Base-by-base conservation (phyloP, 2,113 vertebrate genomes). In the Lepus timidus region DNA sequence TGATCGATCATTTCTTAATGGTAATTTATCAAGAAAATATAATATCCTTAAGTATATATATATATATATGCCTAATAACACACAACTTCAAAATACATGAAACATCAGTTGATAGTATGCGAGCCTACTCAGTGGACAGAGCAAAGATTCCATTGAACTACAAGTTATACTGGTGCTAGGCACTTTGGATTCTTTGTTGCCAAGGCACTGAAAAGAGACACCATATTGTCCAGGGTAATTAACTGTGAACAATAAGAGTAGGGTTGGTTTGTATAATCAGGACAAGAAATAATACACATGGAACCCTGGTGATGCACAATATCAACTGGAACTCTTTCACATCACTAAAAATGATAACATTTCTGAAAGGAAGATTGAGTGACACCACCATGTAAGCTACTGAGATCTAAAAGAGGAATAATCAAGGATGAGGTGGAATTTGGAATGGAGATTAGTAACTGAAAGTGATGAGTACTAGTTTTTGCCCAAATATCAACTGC, bases 81-180 rank as follows among this genome's bases (percentile, higher is more conserved):
- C 9, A 91, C 61, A 88, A 79, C 7, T 75, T 81, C 27, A 76
- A 95, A 93, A 76, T 76, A 52, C 9, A 62, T 62, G 14, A 93
- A 75, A 25, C 51, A 75, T 49, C 20, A 29, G 0, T 2, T 25
- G 29, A 79, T 25, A 85, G 9, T 78, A 44, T 4, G 36, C 65
- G 13, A 14, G 36, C 25, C 49, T 55, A 58, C 2, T n/a, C 31
- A n/a, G 12, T 29, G 64, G 29, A 79, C 44, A 84, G 9, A 67
- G 58, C 1, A 68, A 81, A 51, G 5, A 9, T 55, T 85, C 39
- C 62, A 33, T 1, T 67, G 10, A 64, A 70, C 71, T 49, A 4
- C 4, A 89, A 64, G 82, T 75, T 74, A 68, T 2, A 91, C 3
- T 55, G 27, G 62, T 55, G 12, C 20, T 33, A 65, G 6, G 10